Percentiles rank a stretch among this genome's conserved stretches.
Conservation (phyloP, 2,888 invertebrate species). For the Nephrotoma flavescens region DNA sequence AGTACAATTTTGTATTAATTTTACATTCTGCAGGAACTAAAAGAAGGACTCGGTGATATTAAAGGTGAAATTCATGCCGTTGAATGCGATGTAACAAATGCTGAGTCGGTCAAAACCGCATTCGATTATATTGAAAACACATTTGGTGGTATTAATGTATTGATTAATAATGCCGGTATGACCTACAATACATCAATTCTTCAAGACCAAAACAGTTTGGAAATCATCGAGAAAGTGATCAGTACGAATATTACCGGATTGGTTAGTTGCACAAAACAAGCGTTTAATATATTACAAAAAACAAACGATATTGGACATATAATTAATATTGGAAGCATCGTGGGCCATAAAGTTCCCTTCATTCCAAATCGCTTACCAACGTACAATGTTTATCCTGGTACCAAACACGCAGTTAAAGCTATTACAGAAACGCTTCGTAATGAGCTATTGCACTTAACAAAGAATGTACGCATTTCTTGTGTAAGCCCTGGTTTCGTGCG, state of each 20-base stretch:
- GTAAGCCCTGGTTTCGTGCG: constrained; percentile 20
- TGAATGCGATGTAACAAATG: constrained; percentile 38
- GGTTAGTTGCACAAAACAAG: constrained; percentile 33
- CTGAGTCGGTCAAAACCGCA: constrained; percentile 36
- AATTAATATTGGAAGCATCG: constrained; percentile 31
- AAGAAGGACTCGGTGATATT: constrained; percentile 8
- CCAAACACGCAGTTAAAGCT: constrained; percentile 27
- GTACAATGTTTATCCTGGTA: constrained; percentile 25
- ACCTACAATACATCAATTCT: background rate
- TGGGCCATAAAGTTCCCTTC: constrained; percentile 22
- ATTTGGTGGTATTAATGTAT: constrained; percentile 39
- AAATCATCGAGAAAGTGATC: constrained; percentile 22
- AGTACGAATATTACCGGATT: constrained; percentile 35
- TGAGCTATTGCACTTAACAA: constrained; percentile 23
- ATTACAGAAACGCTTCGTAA: constrained; percentile 26
- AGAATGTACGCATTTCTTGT: constrained; percentile 27
- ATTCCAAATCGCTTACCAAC: constrained; percentile 17
- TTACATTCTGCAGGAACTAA: background rate
- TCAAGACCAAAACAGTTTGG: constrained; percentile 2
- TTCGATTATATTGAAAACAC: constrained; percentile 36
- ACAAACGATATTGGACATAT: constrained; percentile 35
- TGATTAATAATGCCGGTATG: constrained; percentile 44
- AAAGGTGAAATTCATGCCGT: constrained; percentile 24
- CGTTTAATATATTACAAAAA: constrained; percentile 34
- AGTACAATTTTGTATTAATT: constrained; percentile 10